Evolutionary conservation across 1,140 invertebrate species (phyloP).

Genomic region (Caenorhabditis briggsae): DNA sequence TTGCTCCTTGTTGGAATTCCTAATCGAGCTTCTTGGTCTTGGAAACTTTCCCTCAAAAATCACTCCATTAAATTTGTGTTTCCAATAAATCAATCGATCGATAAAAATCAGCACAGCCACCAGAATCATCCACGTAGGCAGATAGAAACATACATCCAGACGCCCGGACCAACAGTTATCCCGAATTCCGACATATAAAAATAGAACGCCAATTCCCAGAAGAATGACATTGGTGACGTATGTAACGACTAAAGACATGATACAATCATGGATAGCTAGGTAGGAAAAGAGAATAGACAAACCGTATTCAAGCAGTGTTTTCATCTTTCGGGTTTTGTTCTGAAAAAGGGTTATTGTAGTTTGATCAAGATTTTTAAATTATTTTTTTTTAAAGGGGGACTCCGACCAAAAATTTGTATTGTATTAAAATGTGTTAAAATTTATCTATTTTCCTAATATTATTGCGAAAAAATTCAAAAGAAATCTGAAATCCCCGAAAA

Average conservation of each 20-base stretch:
- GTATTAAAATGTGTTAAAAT: too few species aligned
- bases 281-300: not conserved
- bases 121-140: not conserved
- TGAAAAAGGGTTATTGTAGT: not conserved
- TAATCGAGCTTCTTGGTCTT: constrained; percentile 12
- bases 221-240: constrained; percentile 6
- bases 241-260: not conserved
- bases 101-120: not conserved
- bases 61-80: constrained; percentile 18
- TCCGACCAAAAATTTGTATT: too few species aligned
- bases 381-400: too few species aligned
- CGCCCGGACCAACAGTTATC: constrained; percentile 1
- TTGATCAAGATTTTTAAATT: not conserved
- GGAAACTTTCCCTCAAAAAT: constrained; percentile 26
- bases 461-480: too few species aligned
- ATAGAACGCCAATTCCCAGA: constrained; percentile 2
- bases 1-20: constrained; percentile 1
- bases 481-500: too few species aligned
- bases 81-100: constrained; percentile 22
- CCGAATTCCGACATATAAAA: constrained; percentile 11
- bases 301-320: not conserved
- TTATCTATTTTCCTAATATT: too few species aligned
- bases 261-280: not conserved
- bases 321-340: not conserved
- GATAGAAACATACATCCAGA: not conserved